phyloP scores from a whole-genome alignment of 2,113 vertebrate species.

The Rhea pennata region DNA sequence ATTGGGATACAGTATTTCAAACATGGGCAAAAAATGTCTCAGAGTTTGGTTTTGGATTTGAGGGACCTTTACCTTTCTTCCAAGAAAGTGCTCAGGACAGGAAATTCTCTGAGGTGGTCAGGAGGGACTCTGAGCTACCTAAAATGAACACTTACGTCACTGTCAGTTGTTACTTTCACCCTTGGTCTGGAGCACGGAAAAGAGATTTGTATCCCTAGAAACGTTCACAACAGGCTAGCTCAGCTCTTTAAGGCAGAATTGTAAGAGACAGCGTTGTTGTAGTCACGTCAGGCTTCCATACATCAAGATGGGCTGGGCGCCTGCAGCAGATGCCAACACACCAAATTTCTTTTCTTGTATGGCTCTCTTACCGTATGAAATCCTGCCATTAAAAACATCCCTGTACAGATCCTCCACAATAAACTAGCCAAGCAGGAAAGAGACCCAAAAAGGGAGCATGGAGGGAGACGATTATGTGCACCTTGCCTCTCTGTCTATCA shows the following conservation, averaged over 20 bases:
- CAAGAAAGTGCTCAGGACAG: not conserved
- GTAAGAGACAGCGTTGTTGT: not conserved
- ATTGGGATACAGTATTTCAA: slow-evolving; percentile 27
- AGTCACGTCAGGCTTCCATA: not conserved
- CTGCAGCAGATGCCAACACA: slow-evolving; percentile 4
- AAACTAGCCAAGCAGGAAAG: slow-evolving; percentile 17
- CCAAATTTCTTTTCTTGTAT: slow-evolving; percentile 33
- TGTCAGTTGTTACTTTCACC: slow-evolving; percentile 56
- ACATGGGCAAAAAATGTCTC: not conserved
- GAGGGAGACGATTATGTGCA: not conserved
- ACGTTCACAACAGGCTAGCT: slow-evolving; percentile 60
- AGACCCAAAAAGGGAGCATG: not conserved
- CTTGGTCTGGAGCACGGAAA: slow-evolving; percentile 64
- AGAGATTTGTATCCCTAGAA: slow-evolving; percentile 72
- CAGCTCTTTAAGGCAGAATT: slow-evolving; percentile 58
- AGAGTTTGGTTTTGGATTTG: not conserved
- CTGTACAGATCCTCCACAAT: not conserved
- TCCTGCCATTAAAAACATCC: slow-evolving; percentile 42
- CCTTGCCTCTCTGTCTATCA: not conserved
- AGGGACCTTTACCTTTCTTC: not conserved
- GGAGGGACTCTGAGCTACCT: slow-evolving; percentile 30
- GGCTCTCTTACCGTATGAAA: slow-evolving; percentile 48
- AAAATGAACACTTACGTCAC: slow-evolving; percentile 65
- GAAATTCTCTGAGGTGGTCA: slow-evolving; percentile 50
- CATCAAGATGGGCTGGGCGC: not conserved